Evolutionary conservation across 2,797 vertebrate genomes (phyloP).

Genomic region (Nyctalus aviator): DNA sequence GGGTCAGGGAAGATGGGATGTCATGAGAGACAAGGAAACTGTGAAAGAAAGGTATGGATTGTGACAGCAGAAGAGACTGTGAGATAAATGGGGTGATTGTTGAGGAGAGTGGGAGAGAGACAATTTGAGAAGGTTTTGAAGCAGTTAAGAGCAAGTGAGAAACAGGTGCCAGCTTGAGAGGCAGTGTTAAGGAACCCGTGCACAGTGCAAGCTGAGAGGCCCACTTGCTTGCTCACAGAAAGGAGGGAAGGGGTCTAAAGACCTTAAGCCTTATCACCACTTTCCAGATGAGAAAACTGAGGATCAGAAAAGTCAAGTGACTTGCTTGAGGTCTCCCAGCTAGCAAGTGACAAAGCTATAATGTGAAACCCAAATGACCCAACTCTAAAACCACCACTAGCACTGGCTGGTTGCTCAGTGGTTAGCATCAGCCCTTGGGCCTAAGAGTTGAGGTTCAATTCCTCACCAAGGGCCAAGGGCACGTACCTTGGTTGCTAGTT

Average conservation of each 20-base stretch:
- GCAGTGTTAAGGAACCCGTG: neutral
- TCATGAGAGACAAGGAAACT: neutral
- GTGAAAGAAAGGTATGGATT: neutral
- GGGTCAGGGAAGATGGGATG: neutral
- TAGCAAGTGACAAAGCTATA: neutral
- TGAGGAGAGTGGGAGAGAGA: neutral
- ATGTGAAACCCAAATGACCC: neutral
- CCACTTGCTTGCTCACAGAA: neutral
- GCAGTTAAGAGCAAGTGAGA: neutral
- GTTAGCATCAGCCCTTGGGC: too few species aligned
- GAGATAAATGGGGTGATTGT: neutral
- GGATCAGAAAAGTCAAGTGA: conserved; percentile 9
- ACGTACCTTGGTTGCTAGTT: too few species aligned
- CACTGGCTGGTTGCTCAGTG: too few species aligned
- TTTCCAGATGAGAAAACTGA: neutral
- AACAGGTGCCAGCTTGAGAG: neutral
- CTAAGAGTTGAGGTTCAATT: too few species aligned
- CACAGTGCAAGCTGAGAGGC: neutral
- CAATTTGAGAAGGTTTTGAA: neutral
- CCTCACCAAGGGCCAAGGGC: too few species aligned
- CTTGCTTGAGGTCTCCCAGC: neutral
- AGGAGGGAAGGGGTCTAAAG: neutral
- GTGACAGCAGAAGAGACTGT: neutral
- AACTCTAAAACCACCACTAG: neutral
- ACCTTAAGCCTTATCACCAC: neutral